A percentile compares a stretch with the other conserved stretches of the same genome.
Evolutionary conservation across 2,888 invertebrate species (phyloP).

Genomic region (Parnassius mnemosyne): DNA sequence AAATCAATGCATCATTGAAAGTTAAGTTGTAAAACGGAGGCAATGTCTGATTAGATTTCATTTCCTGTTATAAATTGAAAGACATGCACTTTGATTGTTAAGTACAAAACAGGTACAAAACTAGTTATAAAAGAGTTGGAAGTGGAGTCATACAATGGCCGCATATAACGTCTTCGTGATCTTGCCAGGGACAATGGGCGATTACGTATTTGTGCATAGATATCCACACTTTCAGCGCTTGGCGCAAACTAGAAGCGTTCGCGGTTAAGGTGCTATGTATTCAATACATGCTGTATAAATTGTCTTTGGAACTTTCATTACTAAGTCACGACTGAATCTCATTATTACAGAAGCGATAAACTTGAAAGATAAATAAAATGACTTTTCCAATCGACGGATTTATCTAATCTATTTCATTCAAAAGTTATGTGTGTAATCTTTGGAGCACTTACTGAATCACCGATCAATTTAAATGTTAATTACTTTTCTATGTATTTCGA

Average conservation of each 20-base stretch:
- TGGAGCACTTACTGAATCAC: neutral
- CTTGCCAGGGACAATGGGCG: conserved; percentile 63
- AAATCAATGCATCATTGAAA: no score
- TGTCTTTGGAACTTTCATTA: conserved; percentile 20
- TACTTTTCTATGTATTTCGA: no score
- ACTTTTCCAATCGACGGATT: neutral
- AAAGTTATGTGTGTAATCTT: no score
- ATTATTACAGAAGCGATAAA: conserved; percentile 9
- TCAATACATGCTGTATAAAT: conserved; percentile 21
- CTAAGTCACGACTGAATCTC: conserved; percentile 21
- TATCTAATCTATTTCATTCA: neutral
- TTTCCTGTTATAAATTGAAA: conserved; percentile 1
- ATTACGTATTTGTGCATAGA: conserved; percentile 63
- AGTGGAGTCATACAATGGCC: conserved; percentile 37
- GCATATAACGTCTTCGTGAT: conserved; percentile 69
- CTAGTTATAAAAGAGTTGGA: conserved; percentile 34
- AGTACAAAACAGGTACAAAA: conserved; percentile 39
- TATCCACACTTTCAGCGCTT: conserved; percentile 41
- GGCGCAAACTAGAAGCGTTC: conserved; percentile 39
- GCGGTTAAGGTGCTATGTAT: conserved; percentile 21
- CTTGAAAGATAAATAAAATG: conserved; percentile 1
- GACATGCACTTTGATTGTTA: conserved; percentile 30
- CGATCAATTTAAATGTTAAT: neutral
- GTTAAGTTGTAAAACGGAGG: no score
- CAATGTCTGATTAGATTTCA: neutral